Evolutionary conservation across 2,888 invertebrate genomes (phyloP).

Genomic region (Nasonovia ribisnigri): DNA sequence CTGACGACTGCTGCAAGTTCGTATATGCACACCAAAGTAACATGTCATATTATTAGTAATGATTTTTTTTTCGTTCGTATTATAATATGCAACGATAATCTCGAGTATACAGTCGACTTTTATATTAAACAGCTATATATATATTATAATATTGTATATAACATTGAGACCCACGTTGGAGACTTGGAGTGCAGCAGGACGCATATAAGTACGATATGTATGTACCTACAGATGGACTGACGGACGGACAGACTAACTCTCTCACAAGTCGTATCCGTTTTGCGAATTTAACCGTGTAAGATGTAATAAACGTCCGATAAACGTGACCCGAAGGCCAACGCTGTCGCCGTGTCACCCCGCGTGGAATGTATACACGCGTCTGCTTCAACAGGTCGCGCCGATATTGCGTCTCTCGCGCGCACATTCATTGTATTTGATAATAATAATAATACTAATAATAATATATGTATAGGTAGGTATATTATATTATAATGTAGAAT

Average conservation of each 20-base stretch:
- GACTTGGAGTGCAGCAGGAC: no score
- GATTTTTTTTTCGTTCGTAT: background rate
- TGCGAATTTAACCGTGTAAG: constrained; percentile 24
- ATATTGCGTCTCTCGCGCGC: background rate
- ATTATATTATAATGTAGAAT: background rate
- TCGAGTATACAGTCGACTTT: background rate
- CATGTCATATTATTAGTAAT: background rate
- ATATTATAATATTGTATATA: no score
- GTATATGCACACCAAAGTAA: background rate
- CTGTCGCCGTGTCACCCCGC: constrained; percentile 39
- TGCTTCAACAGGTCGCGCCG: constrained; percentile 19
- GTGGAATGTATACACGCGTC: constrained; percentile 8
- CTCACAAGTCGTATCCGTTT: constrained; percentile 1
- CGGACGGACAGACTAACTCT: background rate
- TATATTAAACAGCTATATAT: background rate
- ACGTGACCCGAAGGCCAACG: constrained; percentile 41
- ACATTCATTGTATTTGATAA: background rate
- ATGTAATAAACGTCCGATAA: constrained; percentile 6
- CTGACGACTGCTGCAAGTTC: background rate
- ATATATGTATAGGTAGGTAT: background rate
- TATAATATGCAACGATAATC: background rate
- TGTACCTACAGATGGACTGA: background rate
- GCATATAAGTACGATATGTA: background rate
- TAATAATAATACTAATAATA: background rate
- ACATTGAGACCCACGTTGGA: background rate